Evolutionary conservation across 2,888 invertebrate species (phyloP), one percentile per base, ranked within the genome.

Genomic region (Cryptocephalus primarius): DNA sequence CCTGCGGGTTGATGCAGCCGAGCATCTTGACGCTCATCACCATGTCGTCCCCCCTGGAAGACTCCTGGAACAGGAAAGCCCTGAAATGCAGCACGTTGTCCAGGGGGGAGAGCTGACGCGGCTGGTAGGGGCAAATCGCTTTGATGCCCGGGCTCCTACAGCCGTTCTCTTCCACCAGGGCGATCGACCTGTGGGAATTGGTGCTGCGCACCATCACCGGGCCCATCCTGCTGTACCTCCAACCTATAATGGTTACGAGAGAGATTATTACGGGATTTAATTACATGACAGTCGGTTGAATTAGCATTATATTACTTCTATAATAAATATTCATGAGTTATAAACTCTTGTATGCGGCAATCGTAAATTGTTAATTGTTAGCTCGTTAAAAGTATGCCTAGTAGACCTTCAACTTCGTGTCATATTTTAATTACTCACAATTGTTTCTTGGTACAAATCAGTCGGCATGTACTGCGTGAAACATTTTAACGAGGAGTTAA

Each of bases 51-150:
- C 75, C 76, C 53, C 74, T 75, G 13, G 66, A 68, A 71, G 78
- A 76, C 10, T 75, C 77, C 49, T 78, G 75, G 56, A 80, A 79
- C 69, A 78, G 72, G 39, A 78, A 75, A 1, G 78, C 77, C 43
- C 75, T 70, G 31, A 65, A 59, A 33, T 56, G 54, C 31, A 75
- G 52, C 2, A 71, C 64, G 46, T 72, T 70, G 0, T 70, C 68
- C 33, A 76, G 56, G 0, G 75, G 72, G 10, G 50, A 55, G 9
- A 62, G 32, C 43, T 69, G 67, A 14, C 62, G 59, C 6, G 75
- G 74, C 13, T 69, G 61, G 46, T 68, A 66, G 0, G 72, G 68
- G 49, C 75, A 74, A 6, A 76, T 61, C 36, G 64, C 63, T 36
- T 66, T 66, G 69, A 75, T 74, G 12, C 68, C 62, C 0, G 72